Conservation (phyloP, 2,888 invertebrate species). For the Conops quadrifasciatus region DNA sequence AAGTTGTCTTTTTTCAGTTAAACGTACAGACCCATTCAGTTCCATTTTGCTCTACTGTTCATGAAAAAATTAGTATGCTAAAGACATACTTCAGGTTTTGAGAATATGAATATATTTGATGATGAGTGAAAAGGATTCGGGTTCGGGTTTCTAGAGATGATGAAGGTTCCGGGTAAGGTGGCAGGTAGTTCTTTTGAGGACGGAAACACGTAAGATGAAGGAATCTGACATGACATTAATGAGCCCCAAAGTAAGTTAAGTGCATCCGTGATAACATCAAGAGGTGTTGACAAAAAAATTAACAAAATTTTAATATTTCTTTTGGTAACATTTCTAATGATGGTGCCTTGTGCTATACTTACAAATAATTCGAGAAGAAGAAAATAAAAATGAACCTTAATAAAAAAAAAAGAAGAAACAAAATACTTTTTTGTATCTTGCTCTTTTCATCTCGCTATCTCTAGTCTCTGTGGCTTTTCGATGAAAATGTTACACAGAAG, state of each 20-base stretch:
- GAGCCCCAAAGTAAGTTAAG: slow-evolving; percentile 26
- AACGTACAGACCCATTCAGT: neutral
- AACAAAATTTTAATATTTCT: slow-evolving; percentile 28
- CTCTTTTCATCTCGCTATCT: slow-evolving; percentile 20
- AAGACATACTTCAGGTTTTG: slow-evolving; percentile 44
- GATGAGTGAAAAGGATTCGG: slow-evolving; percentile 61
- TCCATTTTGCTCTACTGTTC: slow-evolving; percentile 19
- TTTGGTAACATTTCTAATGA: neutral
- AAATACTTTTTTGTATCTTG: slow-evolving; percentile 33
- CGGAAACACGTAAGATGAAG: slow-evolving; percentile 45
- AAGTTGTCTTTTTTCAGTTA: no score
- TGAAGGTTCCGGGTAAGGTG: slow-evolving; percentile 28
- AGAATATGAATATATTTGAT: slow-evolving; percentile 52
- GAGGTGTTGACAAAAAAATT: slow-evolving; percentile 18
- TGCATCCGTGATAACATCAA: neutral
- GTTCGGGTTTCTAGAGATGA: slow-evolving; percentile 28
- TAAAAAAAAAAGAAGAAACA: slow-evolving; percentile 46
- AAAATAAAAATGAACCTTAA: slow-evolving; percentile 23
- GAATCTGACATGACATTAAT: slow-evolving; percentile 40
- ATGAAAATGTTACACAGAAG: slow-evolving; percentile 49
- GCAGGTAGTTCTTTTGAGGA: slow-evolving; percentile 1
- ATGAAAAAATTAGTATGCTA: slow-evolving; percentile 58
- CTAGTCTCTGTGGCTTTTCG: slow-evolving; percentile 14
- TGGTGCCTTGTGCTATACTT: neutral
- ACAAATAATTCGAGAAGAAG: neutral